Base-by-base conservation (phyloP, 2,797 vertebrate genomes). In the Zenarchopterus dispar region DNA sequence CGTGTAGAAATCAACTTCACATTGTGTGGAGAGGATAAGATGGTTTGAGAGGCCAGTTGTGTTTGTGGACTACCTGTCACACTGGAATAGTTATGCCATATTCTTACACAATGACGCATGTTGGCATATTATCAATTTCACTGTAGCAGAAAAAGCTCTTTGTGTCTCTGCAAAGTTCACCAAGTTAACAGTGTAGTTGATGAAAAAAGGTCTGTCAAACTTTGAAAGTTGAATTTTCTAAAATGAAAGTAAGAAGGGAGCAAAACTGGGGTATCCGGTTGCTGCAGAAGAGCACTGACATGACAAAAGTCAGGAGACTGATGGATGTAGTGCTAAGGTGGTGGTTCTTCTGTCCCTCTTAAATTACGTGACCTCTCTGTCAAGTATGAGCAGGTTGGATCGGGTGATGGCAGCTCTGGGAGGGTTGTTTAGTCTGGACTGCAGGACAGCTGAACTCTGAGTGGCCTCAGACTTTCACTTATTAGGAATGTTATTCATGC, bases 371-470 rank as follows among this genome's bases (percentile, higher is more conserved):
- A 73, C 75, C 64, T 62, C 61, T 50, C 19, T 56, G 70, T 59
- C n/a, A 17, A 49, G 33, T 16, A 18, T 54, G 41, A 42, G 36
- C 2, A 50, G 66, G 63, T 48, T 4, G 31, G 57, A 39, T 39
- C 2, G 36, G 51, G 50, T 60, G 59, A 54, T 70, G 51, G 0
- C 36, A 22, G 56, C 57, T 67, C 57, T 65, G 56, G 2, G 3
- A 51, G 57, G 22, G 23, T 57, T 82, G 77, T 84, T 87, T 75
- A 73, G 76, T 84, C 81, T 74, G 76, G 45, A 67, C 28, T 18
- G 43, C 45, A 15, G 42, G 26, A 52, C 48, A 1, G 65, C 58
- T 85, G 68, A 78, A 70, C 62, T 64, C 74, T 54, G 3, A 5
- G 17, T 51, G 62, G 57, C 59, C 65, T 74, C 44, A 22, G 54